Percentiles rank a stretch among this genome's conserved stretches.
Evolutionary conservation across 1,140 invertebrate genomes (phyloP).

Genomic region (Hylaeus volcanicus): DNA sequence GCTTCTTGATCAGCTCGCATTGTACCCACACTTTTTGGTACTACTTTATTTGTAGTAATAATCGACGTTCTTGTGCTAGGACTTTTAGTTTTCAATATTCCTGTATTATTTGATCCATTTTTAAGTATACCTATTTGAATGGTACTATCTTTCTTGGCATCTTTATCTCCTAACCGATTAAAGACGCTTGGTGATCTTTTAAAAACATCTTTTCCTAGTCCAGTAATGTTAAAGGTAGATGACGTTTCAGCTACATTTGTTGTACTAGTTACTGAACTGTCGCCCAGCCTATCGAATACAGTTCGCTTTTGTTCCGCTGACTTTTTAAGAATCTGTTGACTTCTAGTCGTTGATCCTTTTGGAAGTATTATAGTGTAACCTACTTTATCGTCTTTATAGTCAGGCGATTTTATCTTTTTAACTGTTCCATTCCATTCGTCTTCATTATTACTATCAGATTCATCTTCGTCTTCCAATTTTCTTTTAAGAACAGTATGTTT

Average conservation of each 20-base stretch:
- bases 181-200: slow-evolving; percentile 76
- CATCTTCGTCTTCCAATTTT: slow-evolving; percentile 52
- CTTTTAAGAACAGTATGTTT: slow-evolving; percentile 58
- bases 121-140: slow-evolving; percentile 63
- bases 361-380: slow-evolving; percentile 80
- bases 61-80: slow-evolving; percentile 51
- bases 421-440: slow-evolving; percentile 58
- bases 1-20: slow-evolving; percentile 79
- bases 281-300: slow-evolving; percentile 79
- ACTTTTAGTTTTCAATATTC: slow-evolving; percentile 71
- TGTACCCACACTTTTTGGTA: slow-evolving; percentile 69
- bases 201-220: slow-evolving; percentile 72
- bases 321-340: slow-evolving; percentile 76
- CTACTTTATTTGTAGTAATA: slow-evolving; percentile 59
- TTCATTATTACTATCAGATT: slow-evolving; percentile 56
- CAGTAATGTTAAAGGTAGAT: slow-evolving; percentile 77
- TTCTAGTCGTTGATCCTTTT: slow-evolving; percentile 73
- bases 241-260: slow-evolving; percentile 71
- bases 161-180: slow-evolving; percentile 77
- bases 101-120: slow-evolving; percentile 65
- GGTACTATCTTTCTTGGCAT: slow-evolving; percentile 68
- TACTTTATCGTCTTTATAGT: slow-evolving; percentile 74
- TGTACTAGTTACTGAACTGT: slow-evolving; percentile 78
- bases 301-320: slow-evolving; percentile 74
- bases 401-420: slow-evolving; percentile 69